Evolutionary conservation across 2,113 vertebrate species (phyloP).

Genomic region (Nymphicus hollandicus): DNA sequence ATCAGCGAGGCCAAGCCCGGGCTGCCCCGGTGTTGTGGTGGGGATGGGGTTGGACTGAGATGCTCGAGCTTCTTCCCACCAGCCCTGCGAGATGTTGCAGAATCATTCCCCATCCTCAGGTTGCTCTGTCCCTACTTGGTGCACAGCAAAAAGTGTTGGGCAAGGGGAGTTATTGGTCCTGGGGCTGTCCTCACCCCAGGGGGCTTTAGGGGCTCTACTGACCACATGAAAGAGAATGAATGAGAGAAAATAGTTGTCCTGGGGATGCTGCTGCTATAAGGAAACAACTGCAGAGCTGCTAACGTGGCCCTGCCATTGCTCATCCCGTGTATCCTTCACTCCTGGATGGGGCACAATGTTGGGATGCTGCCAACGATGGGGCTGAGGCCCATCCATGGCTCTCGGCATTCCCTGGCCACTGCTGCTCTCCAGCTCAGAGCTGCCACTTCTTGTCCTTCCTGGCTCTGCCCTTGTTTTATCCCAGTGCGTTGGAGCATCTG

Average conservation of each 20-base stretch:
- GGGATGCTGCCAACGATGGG: neutral
- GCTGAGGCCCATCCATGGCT: rapidly evolving
- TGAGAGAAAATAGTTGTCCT: neutral
- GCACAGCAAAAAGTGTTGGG: neutral
- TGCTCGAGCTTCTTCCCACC: neutral
- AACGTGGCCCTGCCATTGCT: rapidly evolving
- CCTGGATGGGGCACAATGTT: neutral
- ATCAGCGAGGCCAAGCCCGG: neutral
- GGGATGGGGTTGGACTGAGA: neutral
- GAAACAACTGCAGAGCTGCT: neutral
- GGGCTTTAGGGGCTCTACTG: neutral
- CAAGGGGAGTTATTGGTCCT: neutral
- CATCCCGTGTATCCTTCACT: rapidly evolving
- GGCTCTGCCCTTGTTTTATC: neutral
- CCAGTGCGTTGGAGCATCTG: rapidly evolving
- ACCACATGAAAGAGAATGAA: neutral
- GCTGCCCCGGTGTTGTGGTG: rapidly evolving
- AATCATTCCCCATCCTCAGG: neutral
- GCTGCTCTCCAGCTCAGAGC: neutral
- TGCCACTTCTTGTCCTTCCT: neutral
- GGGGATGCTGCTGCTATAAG: neutral
- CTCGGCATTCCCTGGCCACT: rapidly evolving
- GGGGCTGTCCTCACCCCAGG: rapidly evolving
- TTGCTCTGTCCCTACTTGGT: neutral
- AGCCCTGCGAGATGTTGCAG: neutral